These are phyloP conservation scores for Ophion ventricosus DNA, from an alignment of 2,888 invertebrate species.

Conservation along the genomic window DNA sequence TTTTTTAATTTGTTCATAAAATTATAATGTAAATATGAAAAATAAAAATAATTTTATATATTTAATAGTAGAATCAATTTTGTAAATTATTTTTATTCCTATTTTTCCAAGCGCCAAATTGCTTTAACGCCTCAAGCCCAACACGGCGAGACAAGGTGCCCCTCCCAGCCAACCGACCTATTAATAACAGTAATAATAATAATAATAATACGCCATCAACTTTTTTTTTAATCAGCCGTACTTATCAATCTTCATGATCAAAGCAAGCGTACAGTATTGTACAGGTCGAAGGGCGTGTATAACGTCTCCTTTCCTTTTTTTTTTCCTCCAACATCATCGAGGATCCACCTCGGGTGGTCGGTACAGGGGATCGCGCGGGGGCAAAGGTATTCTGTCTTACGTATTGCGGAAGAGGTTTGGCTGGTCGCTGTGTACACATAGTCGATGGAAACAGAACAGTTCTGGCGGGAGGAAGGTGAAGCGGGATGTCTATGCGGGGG, in stretches of 20 bases:
- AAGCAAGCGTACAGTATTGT: constrained; percentile 54
- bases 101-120: no score
- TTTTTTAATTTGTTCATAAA: no score
- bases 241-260: constrained; percentile 66
- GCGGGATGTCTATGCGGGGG: background rate
- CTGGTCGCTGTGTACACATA: constrained; percentile 20
- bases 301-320: constrained; percentile 14
- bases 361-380: constrained; percentile 30
- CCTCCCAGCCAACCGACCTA: background rate
- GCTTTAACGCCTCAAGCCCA: background rate
- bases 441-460: constrained; percentile 30
- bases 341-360: constrained; percentile 1
- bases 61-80: no score
- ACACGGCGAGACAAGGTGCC: background rate
- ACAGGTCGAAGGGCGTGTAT: constrained; percentile 35
- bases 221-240: constrained; percentile 47
- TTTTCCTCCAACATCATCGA: constrained; percentile 29
- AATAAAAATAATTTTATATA: no score
- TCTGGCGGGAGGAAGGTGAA: constrained; percentile 52
- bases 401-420: constrained; percentile 38
- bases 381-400: constrained; percentile 65
- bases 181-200: constrained; percentile 32
- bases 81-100: no score
- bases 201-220: constrained; percentile 32
- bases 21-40: no score